Percentiles rank a stretch among this genome's conserved stretches.
phyloP scores from a whole-genome alignment of 2,888 invertebrate species.

The Oxytorus armatus region DNA sequence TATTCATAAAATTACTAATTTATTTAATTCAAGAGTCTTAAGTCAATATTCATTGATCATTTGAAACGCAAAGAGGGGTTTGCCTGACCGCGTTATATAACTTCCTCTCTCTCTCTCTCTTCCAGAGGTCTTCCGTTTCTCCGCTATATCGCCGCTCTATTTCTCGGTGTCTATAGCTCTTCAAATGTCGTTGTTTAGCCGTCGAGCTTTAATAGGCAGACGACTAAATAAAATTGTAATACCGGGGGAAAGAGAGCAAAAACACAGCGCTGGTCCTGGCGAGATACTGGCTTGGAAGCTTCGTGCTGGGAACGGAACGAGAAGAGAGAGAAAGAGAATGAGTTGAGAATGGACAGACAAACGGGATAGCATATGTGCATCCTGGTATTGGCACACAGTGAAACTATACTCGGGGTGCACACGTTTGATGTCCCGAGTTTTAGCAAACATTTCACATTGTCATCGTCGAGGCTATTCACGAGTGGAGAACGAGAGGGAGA shows the following conservation, averaged over 20 bases:
- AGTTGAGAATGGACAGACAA: constrained; percentile 15
- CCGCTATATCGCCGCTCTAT: neutral
- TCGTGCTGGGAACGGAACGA: constrained; percentile 21
- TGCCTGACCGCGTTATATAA: constrained; percentile 16
- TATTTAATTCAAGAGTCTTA: neutral
- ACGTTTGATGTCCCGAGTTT: constrained; percentile 41
- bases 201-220: neutral
- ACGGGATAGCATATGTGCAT: constrained; percentile 39
- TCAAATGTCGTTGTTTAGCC: neutral
- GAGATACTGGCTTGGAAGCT: constrained; percentile 26
- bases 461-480: constrained; percentile 51
- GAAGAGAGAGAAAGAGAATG: constrained; percentile 2
- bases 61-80: neutral
- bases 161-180: neutral
- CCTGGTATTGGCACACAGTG: constrained; percentile 49
- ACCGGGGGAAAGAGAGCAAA: constrained; percentile 4
- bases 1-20: constrained; percentile 23
- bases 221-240: constrained; percentile 11
- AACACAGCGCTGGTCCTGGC: neutral
- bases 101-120: neutral
- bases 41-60: constrained; percentile 3
- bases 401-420: constrained; percentile 23
- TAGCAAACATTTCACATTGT: constrained; percentile 63
- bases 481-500: neutral
- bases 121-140: neutral